Evolutionary conservation across 1,140 invertebrate genomes (phyloP), one percentile per base, ranked within the genome.

Genomic region (Panonychus citri): DNA sequence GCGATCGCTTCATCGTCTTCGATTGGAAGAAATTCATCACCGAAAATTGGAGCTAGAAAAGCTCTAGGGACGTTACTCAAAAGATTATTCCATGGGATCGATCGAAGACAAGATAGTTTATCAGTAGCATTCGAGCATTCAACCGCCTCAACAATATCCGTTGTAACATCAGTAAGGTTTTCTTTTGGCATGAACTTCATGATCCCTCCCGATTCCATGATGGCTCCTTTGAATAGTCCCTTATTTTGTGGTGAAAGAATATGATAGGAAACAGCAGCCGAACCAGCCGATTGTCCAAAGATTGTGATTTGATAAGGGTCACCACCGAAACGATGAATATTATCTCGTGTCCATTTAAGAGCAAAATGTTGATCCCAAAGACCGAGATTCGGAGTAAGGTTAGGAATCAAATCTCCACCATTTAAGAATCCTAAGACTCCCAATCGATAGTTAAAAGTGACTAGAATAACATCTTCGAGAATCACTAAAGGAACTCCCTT

Each of bases 381-480:
- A 3, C 64, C 64, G 25, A 62, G 53, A 53, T 66, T 66, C 4
- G 30, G 4, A 8, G 42, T 15, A 19, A 3, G 3, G 60, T 60
- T 15, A 66, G 70, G 3, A 43, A 69, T 68, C 21, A 70, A 66
- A 15, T 74, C 73, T 69, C 94, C 89, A 63, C 89, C 70, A 64
- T 88, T 88, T 2, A 91, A 76, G 68, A 89, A 91, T 15, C 80
- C 79, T 26, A 81, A 68, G 0, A 76, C 72, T 2, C 79, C 80
- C 1, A 81, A 67, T 52, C 81, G 68, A 64, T 83, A 82, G 66
- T 82, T 81, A 3, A 81, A 69, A 0, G 77, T 79, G 4, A 82
- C 80, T 1, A 82, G 68, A 1, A 83, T 73, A 0, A 83, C 73
- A 28, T 77, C 74, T 15, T 80, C 75, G 4, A 75, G 69, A 1